Base-by-base conservation (phyloP, 2,797 vertebrate species). In the Eremophila alpestris region DNA sequence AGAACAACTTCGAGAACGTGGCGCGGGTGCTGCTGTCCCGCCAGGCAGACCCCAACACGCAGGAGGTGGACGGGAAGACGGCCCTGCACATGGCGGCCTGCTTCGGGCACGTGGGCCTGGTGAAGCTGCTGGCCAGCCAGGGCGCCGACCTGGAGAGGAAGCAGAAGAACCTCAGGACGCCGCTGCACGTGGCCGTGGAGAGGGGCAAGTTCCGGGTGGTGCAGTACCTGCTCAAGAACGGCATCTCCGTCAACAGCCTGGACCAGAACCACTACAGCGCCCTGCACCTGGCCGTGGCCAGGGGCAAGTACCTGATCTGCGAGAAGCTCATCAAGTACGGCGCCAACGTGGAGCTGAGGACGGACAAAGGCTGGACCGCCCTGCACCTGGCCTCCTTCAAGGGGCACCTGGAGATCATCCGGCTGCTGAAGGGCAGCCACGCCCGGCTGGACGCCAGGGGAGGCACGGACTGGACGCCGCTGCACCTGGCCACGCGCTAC, bases 1-100 rank as follows among this genome's bases (percentile, higher is more conserved):
- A 99, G 97, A 99, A 99, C 36, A 98, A 98, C 91, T 98, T 98
- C 4, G 98, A 99, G 93, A 97, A 97, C 3, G 98, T 99, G 63
- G 98, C 98, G 14, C 93, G 98, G 21, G 97, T 99, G 40, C 98
- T 99, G 85, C 97, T 99, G 27, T 98, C 98, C 13, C 98, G 97
- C 41, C 93, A 97, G 4, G 84, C 95, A 23, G 82, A 98, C 64
- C 78, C 95, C 73, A 97, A 97, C 52, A 34, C 59, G 26, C 97
- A 96, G 74, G 96, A 97, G 36, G 86, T 40, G 1, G 95, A 97
- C 6, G 98, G 98, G 8, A 98, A 98, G 56, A 98, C 98, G 0
- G 92, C 98, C 1, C 98, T 99, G 16, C 98, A 99, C 5, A 68
- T 99, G n/a, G 98, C 98, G 0, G 97, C 98, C 26, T 93, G 95